These are phyloP conservation scores for Parnassius mnemosyne DNA, from an alignment of 2,888 invertebrate genomes.

Conservation along the genomic window DNA sequence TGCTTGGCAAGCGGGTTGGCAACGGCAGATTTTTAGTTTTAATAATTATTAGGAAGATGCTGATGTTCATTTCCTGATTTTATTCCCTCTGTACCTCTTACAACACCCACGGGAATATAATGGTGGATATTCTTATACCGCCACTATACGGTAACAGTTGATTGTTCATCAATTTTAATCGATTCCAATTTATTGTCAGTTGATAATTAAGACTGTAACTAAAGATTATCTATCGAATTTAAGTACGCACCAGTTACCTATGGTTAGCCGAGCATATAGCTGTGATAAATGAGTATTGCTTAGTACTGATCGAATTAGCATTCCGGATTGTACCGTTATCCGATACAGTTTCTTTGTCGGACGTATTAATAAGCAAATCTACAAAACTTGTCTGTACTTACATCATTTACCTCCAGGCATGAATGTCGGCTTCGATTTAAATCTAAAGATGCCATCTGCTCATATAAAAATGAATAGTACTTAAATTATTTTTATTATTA, in stretches of 20 bases:
- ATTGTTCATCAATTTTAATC: slow-evolving; percentile 27
- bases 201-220: slow-evolving; percentile 42
- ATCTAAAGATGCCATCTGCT: slow-evolving; percentile 32
- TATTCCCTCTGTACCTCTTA: no score
- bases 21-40: no score
- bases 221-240: slow-evolving; percentile 47
- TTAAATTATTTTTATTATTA: no score
- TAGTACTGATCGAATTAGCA: slow-evolving; percentile 52
- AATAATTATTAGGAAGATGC: no score
- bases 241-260: slow-evolving; percentile 46
- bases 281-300: slow-evolving; percentile 61
- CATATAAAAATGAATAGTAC: neutral
- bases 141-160: neutral
- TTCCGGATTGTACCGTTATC: slow-evolving; percentile 50
- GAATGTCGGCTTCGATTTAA: slow-evolving; percentile 51
- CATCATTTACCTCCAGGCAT: slow-evolving; percentile 43
- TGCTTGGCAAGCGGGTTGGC: no score
- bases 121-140: no score
- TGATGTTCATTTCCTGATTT: no score
- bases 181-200: slow-evolving; percentile 39
- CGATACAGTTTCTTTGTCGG: slow-evolving; percentile 64
- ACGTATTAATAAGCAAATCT: slow-evolving; percentile 71
- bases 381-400: slow-evolving; percentile 60
- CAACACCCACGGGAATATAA: no score
- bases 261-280: slow-evolving; percentile 41